Conservation (phyloP, 2,888 invertebrate species). For the Sarcophaga carnaria region DNA sequence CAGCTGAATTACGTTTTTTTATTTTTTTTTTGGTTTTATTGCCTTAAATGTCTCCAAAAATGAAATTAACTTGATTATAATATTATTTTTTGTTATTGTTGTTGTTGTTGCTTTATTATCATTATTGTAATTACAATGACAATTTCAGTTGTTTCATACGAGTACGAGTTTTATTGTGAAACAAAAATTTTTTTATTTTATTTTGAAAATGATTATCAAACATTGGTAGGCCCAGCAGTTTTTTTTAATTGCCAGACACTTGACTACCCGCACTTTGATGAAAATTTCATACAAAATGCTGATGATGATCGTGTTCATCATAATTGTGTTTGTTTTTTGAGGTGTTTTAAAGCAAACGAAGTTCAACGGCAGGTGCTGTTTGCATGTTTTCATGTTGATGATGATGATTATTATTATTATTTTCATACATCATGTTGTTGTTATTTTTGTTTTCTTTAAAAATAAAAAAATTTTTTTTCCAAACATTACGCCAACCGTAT, state of each 20-base stretch:
- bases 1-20: conserved; percentile 10
- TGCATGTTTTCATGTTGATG: conserved; percentile 38
- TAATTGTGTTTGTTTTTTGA: conserved; percentile 33
- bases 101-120: conserved; percentile 6
- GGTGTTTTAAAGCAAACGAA: conserved; percentile 8
- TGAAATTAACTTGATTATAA: conserved; percentile 61
- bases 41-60: conserved; percentile 48
- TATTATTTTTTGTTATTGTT: neutral
- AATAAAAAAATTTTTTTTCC: conserved; percentile 39
- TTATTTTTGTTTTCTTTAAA: conserved; percentile 2
- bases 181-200: neutral
- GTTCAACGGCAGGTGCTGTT: conserved; percentile 61
- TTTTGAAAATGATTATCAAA: neutral
- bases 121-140: conserved; percentile 41
- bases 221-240: neutral
- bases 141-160: conserved; percentile 27
- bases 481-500: conserved; percentile 41
- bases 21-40: neutral
- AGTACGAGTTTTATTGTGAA: neutral
- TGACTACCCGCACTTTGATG: conserved; percentile 34
- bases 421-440: neutral
- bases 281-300: conserved; percentile 5
- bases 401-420: conserved; percentile 23
- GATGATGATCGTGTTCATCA: conserved; percentile 15
- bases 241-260: neutral